Evolutionary conservation across 2,888 invertebrate genomes (phyloP), one percentile per base, ranked within the genome.

Genomic region (Microdon myrmicae): DNA sequence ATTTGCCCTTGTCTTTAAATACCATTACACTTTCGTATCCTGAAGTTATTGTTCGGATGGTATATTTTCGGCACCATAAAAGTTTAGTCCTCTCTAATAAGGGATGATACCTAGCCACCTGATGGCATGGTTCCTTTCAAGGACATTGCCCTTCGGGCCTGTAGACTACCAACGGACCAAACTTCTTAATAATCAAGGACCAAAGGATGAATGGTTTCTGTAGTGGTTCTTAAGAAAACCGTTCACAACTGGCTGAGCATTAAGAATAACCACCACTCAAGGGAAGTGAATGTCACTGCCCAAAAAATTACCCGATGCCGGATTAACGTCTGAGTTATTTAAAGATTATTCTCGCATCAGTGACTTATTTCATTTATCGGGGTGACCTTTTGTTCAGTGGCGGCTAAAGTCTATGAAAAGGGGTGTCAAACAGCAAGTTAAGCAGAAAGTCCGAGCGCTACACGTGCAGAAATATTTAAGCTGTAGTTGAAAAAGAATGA

Each of bases 261-360:
- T 44, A 19, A n/a, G n/a, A n/a, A n/a, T n/a, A 58, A 56, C 51
- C 45, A n/a, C 53, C 43, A 43, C 34, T 19, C 37, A 41, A 47
- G 56, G 45, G n/a, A n/a, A n/a, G 32, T 56, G 37, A 56, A 47
- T 56, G 56, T 53, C 64, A 64, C 35, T 51, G 45, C 6, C 64
- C 47, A 32, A 41, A 29, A 32, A 43, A 34, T 35, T 16, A 37
- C 22, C n/a, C 17, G 14, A 10, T 10, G 12, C 9, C 13, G 10
- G 37, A 32, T 60, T 47, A 17, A 20, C 19, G 41, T 49, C 34
- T 47, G 10, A 29, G 45, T 26, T 41, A 29, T 14, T 45, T 19
- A 16, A 10, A 20, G 20, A 29, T 14, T 38, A 16, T 26, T 8
- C 37, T 29, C 19, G 13, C 19, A 23, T 12, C 3, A 4, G 22